Evolutionary conservation across 2,888 invertebrate species (phyloP), one percentile per base, ranked within the genome.

Genomic region (Lasioglossum lativentre): DNA sequence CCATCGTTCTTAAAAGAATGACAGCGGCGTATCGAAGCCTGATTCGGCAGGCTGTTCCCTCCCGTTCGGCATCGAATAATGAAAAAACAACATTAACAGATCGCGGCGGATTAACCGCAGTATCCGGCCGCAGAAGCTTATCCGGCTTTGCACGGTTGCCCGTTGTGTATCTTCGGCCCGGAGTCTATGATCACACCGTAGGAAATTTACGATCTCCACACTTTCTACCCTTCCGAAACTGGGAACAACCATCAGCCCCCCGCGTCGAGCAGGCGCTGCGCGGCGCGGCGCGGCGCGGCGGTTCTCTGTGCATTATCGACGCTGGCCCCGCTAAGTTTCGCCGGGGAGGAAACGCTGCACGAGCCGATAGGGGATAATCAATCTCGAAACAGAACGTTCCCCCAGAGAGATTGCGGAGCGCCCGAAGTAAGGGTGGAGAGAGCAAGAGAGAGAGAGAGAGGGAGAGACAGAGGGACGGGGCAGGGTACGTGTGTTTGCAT

Each of bases 311-410:
- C 86, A 90, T 89, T 90, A 90, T 90, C 91, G 90, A 90, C 81
- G 83, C 78, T 75, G 82, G 59, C 75, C 75, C 78, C 82, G 88
- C 80, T 86, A 93, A 93, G 92, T 93, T 93, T 92, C 86, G 85
- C 73, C 79, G 81, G 90, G 89, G 89, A 91, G 91, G 90, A 90
- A 92, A 90, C 87, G 90, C 90, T 90, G 91, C 92, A 91, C 88
- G 86, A 91, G 92, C 93, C 94, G 92, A 94, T 93, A 93, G 94
- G 94, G 94, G 93, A 94, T 94, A 94, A 94, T 94, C 94, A 94
- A 94, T 94, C 94, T 93, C 92, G 89, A 89, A 90, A 89, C 91
- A 85, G 90, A 91, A 93, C 90, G 92, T 90, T 86, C 89, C 93
- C 92, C 92, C 73, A 73, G 93, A 89, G 93, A 90, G 87, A 84